These are phyloP conservation scores for Chrysopilus asiliformis DNA, from an alignment of 2,888 invertebrate genomes.

Conservation along the genomic window DNA sequence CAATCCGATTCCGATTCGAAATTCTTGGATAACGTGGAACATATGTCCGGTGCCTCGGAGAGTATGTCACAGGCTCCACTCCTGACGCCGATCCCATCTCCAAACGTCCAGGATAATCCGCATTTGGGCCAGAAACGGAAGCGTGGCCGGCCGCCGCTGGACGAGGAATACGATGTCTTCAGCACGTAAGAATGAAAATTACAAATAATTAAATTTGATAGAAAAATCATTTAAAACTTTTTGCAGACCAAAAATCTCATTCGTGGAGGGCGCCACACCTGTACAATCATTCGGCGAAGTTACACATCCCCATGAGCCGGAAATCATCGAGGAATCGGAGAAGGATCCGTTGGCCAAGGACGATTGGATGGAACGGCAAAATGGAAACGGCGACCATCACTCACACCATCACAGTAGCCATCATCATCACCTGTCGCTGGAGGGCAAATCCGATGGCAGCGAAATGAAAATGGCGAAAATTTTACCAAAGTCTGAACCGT, in stretches of 20 bases:
- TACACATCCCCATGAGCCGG: constrained; percentile 7
- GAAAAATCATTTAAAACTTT: too few relatives aligned
- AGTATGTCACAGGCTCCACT: constrained; percentile 30
- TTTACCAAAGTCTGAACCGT: too few relatives aligned
- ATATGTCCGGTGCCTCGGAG: constrained; percentile 12
- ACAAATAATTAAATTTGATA: too few relatives aligned
- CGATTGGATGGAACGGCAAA: too few relatives aligned
- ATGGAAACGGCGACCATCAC: too few relatives aligned
- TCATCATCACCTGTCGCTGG: too few relatives aligned
- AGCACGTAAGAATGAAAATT: constrained; percentile 31
- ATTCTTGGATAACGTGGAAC: constrained; percentile 7
- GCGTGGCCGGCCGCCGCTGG: constrained; percentile 53
- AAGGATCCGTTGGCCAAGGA: constrained; percentile 7
- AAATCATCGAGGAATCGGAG: constrained; percentile 10
- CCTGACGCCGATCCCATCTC: constrained; percentile 26
- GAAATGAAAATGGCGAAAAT: too few relatives aligned
- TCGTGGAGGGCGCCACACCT: background rate
- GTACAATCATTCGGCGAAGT: constrained; percentile 4
- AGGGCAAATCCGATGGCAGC: too few relatives aligned
- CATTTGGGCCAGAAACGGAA: constrained; percentile 41
- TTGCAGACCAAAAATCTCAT: constrained; percentile 3
- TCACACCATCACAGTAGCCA: too few relatives aligned
- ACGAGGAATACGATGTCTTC: constrained; percentile 38
- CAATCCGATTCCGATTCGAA: constrained; percentile 20
- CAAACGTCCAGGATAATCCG: constrained; percentile 14